phyloP scores from a whole-genome alignment of 2,797 vertebrate genomes.

The Phrynocephalus vlangalii region DNA sequence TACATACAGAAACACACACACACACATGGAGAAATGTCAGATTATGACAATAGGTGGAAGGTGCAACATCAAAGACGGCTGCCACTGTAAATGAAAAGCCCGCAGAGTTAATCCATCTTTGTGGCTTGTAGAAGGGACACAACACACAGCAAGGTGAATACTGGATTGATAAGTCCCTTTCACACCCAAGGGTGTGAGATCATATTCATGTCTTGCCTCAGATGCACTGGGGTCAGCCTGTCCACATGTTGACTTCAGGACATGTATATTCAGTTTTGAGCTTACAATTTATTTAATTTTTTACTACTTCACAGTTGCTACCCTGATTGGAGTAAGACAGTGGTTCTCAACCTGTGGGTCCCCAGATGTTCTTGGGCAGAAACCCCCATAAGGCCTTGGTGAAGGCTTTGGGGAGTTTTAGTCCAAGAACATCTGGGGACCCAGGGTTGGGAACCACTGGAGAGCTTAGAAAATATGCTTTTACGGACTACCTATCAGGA shows the following conservation, averaged over 20 bases:
- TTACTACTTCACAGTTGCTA: background rate
- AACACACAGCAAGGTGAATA: background rate
- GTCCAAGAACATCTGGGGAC: too few species aligned
- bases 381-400: too few species aligned
- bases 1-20: background rate
- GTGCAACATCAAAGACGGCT: background rate
- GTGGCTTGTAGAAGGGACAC: too few species aligned
- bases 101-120: background rate
- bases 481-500: too few species aligned
- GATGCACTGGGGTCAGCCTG: background rate
- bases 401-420: too few species aligned
- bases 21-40: too few species aligned
- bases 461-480: too few species aligned
- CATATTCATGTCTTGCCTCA: background rate
- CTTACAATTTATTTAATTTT: background rate
- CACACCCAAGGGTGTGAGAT: background rate
- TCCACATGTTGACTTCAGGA: background rate
- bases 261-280: background rate
- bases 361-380: too few species aligned
- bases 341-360: too few species aligned
- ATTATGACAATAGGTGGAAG: background rate
- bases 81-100: background rate
- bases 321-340: background rate
- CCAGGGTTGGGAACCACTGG: too few species aligned
- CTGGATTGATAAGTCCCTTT: too few species aligned